phyloP scores from a whole-genome alignment of 2,888 invertebrate species.

The Scrobipalpa costella region DNA sequence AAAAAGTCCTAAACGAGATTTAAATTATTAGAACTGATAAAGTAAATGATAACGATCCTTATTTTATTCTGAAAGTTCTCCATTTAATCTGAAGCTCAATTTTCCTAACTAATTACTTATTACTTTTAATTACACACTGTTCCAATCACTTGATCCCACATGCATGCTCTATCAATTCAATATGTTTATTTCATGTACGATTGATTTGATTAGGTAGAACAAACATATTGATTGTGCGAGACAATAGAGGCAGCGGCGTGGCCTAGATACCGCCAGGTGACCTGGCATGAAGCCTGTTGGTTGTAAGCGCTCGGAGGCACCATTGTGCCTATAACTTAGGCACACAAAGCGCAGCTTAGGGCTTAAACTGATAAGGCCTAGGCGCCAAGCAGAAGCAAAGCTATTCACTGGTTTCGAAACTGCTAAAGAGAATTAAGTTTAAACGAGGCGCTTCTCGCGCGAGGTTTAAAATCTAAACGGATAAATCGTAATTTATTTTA shows the following conservation, averaged over 20 bases:
- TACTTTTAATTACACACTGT: no score
- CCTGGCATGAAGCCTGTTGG: constrained; percentile 57
- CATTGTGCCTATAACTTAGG: constrained; percentile 21
- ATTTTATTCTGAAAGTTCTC: no score
- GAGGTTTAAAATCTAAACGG: not conserved
- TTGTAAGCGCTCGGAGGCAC: constrained; percentile 14
- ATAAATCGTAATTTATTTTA: no score
- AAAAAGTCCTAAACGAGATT: no score
- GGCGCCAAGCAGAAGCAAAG: constrained; percentile 1
- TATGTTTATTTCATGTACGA: not conserved
- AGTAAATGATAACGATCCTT: no score
- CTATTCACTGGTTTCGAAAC: constrained; percentile 6
- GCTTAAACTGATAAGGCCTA: constrained; percentile 23
- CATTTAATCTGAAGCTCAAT: no score
- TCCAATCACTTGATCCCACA: no score
- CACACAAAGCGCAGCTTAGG: constrained; percentile 19
- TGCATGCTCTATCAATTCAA: no score
- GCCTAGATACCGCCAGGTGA: constrained; percentile 65
- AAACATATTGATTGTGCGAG: constrained; percentile 54
- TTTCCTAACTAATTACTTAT: no score
- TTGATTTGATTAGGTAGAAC: not conserved
- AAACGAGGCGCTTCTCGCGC: no score
- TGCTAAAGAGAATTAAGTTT: not conserved
- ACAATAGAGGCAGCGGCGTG: constrained; percentile 57
- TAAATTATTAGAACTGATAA: no score